Evolutionary conservation across 2,113 vertebrate genomes (phyloP).

Genomic region (Cepphus grylle): DNA sequence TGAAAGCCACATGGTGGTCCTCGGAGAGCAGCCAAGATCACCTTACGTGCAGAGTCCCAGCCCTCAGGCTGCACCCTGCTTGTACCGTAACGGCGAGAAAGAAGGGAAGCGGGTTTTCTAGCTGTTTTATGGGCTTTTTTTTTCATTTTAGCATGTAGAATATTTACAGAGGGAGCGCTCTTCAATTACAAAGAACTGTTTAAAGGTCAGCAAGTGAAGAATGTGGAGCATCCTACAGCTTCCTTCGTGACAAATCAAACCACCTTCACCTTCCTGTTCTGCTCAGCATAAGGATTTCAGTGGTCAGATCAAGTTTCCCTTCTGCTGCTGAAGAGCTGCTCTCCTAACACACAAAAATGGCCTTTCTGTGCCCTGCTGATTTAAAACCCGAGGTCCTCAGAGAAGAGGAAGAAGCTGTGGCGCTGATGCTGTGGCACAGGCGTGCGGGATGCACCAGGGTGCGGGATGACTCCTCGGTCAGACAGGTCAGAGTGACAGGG

Average conservation of each 20-base stretch:
- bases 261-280: neutral
- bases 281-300: neutral
- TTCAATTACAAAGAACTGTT: neutral
- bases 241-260: neutral
- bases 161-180: neutral
- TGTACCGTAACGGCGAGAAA: fast-evolving
- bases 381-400: neutral
- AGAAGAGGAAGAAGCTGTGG: neutral
- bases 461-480: neutral
- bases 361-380: neutral
- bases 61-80: neutral
- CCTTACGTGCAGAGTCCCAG: fast-evolving
- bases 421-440: neutral
- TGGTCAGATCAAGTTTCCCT: neutral
- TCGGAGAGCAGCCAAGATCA: neutral
- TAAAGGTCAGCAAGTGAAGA: neutral
- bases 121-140: neutral
- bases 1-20: neutral
- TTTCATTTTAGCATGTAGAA: neutral
- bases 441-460: fast-evolving
- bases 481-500: neutral
- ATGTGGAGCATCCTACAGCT: neutral
- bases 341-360: neutral
- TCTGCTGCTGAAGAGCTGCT: neutral
- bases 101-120: neutral